Conservation (phyloP, 2,797 vertebrate species). For the Sciurus vulgaris region DNA sequence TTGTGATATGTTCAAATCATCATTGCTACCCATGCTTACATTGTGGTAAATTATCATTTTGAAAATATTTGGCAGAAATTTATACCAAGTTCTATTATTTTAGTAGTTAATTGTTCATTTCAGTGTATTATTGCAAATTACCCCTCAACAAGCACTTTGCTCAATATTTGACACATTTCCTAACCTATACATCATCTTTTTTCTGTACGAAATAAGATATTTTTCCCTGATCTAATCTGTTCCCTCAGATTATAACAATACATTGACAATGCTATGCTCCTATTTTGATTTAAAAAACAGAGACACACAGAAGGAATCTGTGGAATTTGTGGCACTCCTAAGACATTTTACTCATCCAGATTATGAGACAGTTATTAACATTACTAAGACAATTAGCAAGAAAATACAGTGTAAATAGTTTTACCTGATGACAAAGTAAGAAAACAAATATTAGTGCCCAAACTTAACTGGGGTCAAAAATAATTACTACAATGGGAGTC, state of each 20-base stretch:
- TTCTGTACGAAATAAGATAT: constrained; percentile 10
- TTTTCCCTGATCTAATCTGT: background rate
- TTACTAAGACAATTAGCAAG: background rate
- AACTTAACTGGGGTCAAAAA: background rate
- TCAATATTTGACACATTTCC: background rate
- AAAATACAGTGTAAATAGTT: background rate
- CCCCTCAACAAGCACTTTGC: background rate
- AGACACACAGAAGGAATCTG: background rate
- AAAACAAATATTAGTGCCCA: background rate
- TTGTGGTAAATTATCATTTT: background rate
- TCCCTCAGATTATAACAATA: constrained; percentile 11
- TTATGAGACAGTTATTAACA: background rate
- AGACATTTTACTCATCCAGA: background rate
- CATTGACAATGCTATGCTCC: background rate
- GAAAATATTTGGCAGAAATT: background rate
- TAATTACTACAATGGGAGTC: background rate
- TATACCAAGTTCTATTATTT: background rate
- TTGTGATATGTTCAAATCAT: background rate
- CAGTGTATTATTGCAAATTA: background rate
- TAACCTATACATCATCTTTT: background rate
- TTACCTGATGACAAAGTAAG: background rate
- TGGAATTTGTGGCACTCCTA: background rate
- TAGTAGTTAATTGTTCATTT: background rate
- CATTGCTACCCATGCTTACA: background rate
- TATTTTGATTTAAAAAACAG: background rate